Conservation (phyloP, 37 sponge, comb jelly and placozoan genomes). For the Crambe crambe region DNA sequence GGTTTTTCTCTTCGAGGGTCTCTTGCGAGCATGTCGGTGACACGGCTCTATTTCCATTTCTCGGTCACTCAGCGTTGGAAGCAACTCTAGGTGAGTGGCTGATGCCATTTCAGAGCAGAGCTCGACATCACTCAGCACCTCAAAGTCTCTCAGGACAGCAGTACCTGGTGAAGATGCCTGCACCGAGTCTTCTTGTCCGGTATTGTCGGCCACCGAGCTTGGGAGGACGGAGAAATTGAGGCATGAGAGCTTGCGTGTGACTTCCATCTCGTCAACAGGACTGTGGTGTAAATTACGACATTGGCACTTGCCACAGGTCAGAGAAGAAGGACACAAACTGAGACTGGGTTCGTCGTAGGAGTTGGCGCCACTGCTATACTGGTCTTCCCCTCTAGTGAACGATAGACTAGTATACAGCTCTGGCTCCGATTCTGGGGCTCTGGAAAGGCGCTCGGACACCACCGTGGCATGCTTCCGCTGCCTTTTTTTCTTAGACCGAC, state of each 20-base stretch:
- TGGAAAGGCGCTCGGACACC: not conserved
- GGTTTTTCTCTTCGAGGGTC: conserved; percentile 13
- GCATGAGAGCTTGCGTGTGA: conserved; percentile 45
- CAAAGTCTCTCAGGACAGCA: not conserved
- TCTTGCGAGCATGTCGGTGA: conserved; percentile 5
- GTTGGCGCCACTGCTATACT: not conserved
- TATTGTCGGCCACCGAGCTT: not conserved
- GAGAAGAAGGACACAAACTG: not conserved
- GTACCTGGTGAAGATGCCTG: not conserved
- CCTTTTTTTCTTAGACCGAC: not conserved
- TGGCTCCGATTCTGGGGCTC: not conserved
- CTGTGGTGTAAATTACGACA: not conserved
- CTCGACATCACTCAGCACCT: conserved; percentile 2
- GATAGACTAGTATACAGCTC: not conserved
- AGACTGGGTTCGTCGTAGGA: not conserved
- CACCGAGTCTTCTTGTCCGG: not conserved
- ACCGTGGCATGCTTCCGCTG: not conserved
- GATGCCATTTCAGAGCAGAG: conserved; percentile 21
- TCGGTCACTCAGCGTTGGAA: not conserved
- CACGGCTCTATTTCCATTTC: not conserved
- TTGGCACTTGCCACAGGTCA: not conserved
- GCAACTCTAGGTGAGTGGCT: conserved; percentile 6
- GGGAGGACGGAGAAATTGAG: conserved; percentile 51
- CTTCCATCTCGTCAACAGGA: conserved; percentile 51
- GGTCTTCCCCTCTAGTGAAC: not conserved